phyloP scores from a whole-genome alignment of 2,797 vertebrate species.

The Rachycentron canadum region DNA sequence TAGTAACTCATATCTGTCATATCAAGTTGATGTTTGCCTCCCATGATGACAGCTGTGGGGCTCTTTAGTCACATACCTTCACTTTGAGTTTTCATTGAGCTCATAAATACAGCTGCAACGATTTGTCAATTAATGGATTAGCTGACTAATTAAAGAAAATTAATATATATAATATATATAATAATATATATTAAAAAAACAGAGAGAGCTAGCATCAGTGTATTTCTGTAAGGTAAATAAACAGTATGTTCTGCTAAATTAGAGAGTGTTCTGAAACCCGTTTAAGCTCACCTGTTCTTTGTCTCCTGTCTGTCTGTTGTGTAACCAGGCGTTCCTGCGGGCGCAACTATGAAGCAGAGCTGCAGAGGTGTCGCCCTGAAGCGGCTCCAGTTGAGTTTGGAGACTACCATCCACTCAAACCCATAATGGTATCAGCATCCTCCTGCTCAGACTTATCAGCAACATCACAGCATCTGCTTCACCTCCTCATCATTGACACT shows the following conservation, averaged over 20 bases:
- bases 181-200: no score
- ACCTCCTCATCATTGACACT: not conserved
- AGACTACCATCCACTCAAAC: constrained; percentile 95
- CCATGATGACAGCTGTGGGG: not conserved
- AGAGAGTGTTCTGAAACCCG: not conserved
- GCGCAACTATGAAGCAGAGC: constrained; percentile 90
- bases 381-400: constrained; percentile 87
- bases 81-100: not conserved
- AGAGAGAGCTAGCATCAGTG: not conserved
- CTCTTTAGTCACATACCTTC: not conserved
- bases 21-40: not conserved
- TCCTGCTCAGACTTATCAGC: not conserved
- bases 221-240: not conserved
- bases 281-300: not conserved
- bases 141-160: no score
- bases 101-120: not conserved
- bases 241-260: not conserved
- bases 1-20: no score
- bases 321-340: constrained; percentile 88
- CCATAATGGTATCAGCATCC: constrained; percentile 88
- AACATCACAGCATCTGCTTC: not conserved
- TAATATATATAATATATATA: no score
- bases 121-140: no score
- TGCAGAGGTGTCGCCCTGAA: constrained; percentile 84
- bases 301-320: constrained; percentile 20